These are phyloP conservation scores for Aphelenchoides besseyi DNA, from an alignment of 1,140 invertebrate genomes.

Conservation along the genomic window DNA sequence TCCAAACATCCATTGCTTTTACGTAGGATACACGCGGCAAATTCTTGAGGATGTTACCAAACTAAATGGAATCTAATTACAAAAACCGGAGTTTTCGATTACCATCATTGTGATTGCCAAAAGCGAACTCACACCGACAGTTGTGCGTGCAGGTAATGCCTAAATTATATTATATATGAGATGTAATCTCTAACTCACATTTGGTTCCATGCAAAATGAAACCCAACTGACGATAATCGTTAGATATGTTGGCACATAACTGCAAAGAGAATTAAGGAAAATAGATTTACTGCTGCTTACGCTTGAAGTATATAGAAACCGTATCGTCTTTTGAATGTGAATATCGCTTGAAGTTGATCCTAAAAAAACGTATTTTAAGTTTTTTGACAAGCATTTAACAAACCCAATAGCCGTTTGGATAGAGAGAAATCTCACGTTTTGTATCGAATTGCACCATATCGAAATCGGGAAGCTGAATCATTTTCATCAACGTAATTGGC, in stretches of 20 bases:
- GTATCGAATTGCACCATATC: conserved; percentile 60
- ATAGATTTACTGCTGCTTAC: conserved; percentile 48
- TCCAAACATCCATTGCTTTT: conserved; percentile 29
- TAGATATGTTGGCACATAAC: no score
- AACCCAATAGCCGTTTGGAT: conserved; percentile 31
- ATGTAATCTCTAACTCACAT: no score
- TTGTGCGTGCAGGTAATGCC: conserved; percentile 59
- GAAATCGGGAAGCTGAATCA: conserved; percentile 58
- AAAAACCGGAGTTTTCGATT: not conserved
- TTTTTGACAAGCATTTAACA: not conserved
- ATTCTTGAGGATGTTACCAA: conserved; percentile 61
- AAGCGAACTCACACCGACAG: conserved; percentile 56
- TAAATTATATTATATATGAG: no score
- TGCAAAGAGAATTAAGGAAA: conserved; percentile 8
- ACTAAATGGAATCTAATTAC: conserved; percentile 49
- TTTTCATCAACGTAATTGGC: conserved; percentile 58
- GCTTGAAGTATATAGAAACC: conserved; percentile 62
- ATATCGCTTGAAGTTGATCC: conserved; percentile 54
- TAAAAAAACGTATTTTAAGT: conserved; percentile 30
- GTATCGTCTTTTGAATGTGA: conserved; percentile 62
- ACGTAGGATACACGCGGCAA: conserved; percentile 59
- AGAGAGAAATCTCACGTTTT: conserved; percentile 27
- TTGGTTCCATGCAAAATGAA: conserved; percentile 61
- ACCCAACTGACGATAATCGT: conserved; percentile 58
- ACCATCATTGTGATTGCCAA: conserved; percentile 58